phyloP scores from a whole-genome alignment of 1,140 invertebrate genomes.

The Colletes gigas region DNA sequence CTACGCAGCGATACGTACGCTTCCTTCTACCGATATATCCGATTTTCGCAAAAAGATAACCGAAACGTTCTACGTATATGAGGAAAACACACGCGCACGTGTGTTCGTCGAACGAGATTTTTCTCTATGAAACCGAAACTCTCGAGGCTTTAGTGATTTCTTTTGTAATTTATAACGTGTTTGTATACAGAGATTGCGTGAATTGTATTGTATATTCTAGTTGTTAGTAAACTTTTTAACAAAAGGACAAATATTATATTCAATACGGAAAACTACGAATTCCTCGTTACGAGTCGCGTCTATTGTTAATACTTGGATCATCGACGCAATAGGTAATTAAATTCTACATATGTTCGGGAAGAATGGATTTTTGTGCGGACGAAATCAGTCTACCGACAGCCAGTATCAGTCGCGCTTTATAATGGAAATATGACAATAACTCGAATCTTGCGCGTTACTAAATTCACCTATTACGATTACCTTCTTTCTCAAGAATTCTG shows the following conservation, averaged over 20 bases:
- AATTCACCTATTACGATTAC: slow-evolving; percentile 23
- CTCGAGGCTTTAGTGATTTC: slow-evolving; percentile 67
- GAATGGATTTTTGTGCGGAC: slow-evolving; percentile 16
- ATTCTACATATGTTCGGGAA: slow-evolving; percentile 54
- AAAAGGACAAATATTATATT: slow-evolving; percentile 55
- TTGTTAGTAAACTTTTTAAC: slow-evolving; percentile 59
- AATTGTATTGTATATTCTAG: slow-evolving; percentile 64
- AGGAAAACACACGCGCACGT: no score
- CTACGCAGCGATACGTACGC: slow-evolving; percentile 29
- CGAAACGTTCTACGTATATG: no score
- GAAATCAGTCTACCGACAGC: slow-evolving; percentile 17
- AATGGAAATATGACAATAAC: slow-evolving; percentile 64
- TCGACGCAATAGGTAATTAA: slow-evolving; percentile 55
- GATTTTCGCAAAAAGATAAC: no score
- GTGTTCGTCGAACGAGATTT: slow-evolving; percentile 43
- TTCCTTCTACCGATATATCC: no score
- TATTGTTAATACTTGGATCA: slow-evolving; percentile 63
- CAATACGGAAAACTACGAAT: slow-evolving; percentile 45
- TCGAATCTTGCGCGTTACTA: slow-evolving; percentile 34
- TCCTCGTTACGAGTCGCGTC: slow-evolving; percentile 41
- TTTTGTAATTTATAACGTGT: slow-evolving; percentile 71
- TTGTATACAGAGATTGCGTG: slow-evolving; percentile 68
- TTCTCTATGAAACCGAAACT: slow-evolving; percentile 56
- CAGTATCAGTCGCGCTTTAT: slow-evolving; percentile 24
- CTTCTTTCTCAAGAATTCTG: slow-evolving; percentile 11